Conservation (phyloP, 2,888 invertebrate genomes). For the Drosophila cyrtoloma region DNA sequence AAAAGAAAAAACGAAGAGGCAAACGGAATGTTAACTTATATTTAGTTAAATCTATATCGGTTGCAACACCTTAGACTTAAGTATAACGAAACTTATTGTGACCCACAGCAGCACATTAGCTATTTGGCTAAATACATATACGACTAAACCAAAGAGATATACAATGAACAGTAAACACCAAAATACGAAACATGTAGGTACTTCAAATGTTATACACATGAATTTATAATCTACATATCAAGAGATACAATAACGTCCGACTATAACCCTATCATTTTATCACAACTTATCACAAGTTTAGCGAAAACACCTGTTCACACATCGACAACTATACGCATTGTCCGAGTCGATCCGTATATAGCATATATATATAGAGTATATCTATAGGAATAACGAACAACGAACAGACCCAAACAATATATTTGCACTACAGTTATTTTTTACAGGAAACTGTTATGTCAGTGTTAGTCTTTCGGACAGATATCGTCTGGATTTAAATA, state of each 20-base stretch:
- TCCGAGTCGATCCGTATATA: conserved; percentile 17
- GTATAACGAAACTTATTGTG: conserved; percentile 11
- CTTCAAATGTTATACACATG: conserved; percentile 31
- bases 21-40: conserved; percentile 22
- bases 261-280: conserved; percentile 10
- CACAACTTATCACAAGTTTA: conserved; percentile 12
- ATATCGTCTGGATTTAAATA: neutral
- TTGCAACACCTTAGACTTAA: conserved; percentile 19
- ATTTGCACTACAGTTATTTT: conserved; percentile 20
- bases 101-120: conserved; percentile 29
- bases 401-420: neutral
- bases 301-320: conserved; percentile 27
- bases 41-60: conserved; percentile 15
- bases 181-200: conserved; percentile 28
- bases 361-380: neutral
- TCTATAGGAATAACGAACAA: neutral
- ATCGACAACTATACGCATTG: conserved; percentile 12
- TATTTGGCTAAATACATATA: neutral
- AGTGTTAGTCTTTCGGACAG: neutral
- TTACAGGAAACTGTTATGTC: conserved; percentile 4
- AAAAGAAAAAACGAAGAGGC: neutral
- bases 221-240: conserved; percentile 47
- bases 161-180: conserved; percentile 16
- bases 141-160: conserved; percentile 1
- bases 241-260: conserved; percentile 47